Conservation (phyloP, 2,888 invertebrate genomes). For the Sclerodermus sp. region DNA sequence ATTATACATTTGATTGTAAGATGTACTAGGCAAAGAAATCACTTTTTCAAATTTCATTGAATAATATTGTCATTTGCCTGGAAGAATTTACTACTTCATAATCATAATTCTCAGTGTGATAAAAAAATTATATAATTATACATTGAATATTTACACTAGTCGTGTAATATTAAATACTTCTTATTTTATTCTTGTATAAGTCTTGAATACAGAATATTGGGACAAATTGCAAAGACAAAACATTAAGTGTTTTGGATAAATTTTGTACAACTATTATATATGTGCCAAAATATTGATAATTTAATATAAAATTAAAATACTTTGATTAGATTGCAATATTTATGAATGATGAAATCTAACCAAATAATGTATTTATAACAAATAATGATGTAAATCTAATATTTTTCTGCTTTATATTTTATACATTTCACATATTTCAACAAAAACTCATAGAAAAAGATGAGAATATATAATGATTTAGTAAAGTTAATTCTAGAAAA, state of each 20-base stretch:
- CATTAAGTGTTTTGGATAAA: no score
- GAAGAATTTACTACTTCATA: neutral
- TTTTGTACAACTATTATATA: constrained; percentile 5
- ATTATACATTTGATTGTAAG: constrained; percentile 40
- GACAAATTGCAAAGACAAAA: no score
- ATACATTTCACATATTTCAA: constrained; percentile 4
- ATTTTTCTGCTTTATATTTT: neutral
- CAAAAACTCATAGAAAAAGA: constrained; percentile 11
- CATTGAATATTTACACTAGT: constrained; percentile 27
- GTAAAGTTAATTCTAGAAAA: no score
- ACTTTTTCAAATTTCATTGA: constrained; percentile 35
- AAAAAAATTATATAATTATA: constrained; percentile 11
- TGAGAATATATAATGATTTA: neutral
- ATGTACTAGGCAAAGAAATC: constrained; percentile 6
- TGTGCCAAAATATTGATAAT: neutral
- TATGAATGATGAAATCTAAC: no score
- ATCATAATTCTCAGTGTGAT: constrained; percentile 2
- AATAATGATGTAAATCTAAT: constrained; percentile 2
- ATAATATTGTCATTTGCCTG: constrained; percentile 5
- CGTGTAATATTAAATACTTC: constrained; percentile 24
- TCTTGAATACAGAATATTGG: no score
- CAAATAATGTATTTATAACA: constrained; percentile 1
- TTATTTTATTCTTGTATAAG: constrained; percentile 3
- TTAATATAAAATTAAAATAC: neutral
- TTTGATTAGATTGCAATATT: no score